Conservation (phyloP, 2,113 vertebrate genomes). For the Tapirus terrestris region DNA sequence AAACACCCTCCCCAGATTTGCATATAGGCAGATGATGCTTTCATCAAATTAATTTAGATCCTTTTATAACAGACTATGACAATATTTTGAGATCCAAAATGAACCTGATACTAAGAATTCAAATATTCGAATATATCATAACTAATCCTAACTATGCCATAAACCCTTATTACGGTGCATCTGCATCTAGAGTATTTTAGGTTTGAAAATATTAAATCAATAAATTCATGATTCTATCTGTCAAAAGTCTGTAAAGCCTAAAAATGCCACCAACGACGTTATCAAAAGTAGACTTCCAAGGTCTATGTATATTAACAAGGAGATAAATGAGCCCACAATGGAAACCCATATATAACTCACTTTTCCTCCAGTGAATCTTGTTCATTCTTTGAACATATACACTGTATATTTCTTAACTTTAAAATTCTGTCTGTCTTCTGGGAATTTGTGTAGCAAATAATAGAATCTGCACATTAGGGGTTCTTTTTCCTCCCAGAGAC, state of each 20-base stretch:
- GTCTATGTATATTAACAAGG: not conserved
- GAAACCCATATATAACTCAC: not conserved
- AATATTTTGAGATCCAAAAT: slow-evolving; percentile 52
- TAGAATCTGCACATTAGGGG: not conserved
- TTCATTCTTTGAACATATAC: not conserved
- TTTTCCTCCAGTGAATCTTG: not conserved
- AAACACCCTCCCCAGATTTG: slow-evolving; percentile 8
- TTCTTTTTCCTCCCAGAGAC: not conserved
- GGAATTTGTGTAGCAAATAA: not conserved
- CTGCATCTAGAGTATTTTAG: slow-evolving; percentile 34
- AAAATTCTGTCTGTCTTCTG: not conserved
- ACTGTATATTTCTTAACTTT: not conserved
- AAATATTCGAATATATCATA: slow-evolving; percentile 28
- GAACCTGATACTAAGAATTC: not conserved
- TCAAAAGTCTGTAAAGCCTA: slow-evolving; percentile 29
- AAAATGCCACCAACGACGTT: not conserved
- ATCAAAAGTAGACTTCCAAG: slow-evolving; percentile 11
- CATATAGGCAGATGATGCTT: slow-evolving; percentile 38
- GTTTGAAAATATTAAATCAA: slow-evolving; percentile 46
- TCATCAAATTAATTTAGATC: slow-evolving; percentile 54
- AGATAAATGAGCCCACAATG: not conserved
- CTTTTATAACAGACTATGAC: slow-evolving; percentile 3
- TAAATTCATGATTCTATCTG: slow-evolving; percentile 44
- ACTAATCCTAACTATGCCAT: not conserved
- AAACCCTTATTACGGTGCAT: not conserved